Evolutionary conservation across 1,140 invertebrate species (phyloP).

Genomic region (Catajapyx aquilonaris): DNA sequence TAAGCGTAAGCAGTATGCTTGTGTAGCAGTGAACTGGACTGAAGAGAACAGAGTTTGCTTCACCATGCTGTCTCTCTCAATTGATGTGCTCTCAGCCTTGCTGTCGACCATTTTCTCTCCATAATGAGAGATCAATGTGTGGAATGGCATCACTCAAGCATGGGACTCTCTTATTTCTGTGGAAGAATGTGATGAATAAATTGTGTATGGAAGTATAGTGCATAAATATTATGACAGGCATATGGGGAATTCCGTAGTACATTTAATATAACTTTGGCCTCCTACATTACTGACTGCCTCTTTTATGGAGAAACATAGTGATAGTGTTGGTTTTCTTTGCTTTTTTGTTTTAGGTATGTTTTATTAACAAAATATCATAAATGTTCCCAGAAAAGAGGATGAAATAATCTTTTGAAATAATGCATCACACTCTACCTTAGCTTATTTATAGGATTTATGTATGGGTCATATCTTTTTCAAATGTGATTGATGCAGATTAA

Average conservation of each 20-base stretch:
- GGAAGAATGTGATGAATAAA: conserved; percentile 7
- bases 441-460: background rate
- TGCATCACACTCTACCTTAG: background rate
- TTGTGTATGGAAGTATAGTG: background rate
- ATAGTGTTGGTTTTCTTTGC: no score
- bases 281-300: no score
- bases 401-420: background rate
- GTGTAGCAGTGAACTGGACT: no score
- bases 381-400: no score
- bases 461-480: conserved; percentile 4
- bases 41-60: no score
- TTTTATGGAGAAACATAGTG: no score
- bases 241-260: background rate
- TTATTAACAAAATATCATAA: no score
- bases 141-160: conserved; percentile 22
- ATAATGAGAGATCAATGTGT: conserved; percentile 21
- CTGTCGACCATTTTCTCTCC: conserved; percentile 21
- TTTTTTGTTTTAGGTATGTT: no score
- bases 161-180: conserved; percentile 22
- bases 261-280: conserved; percentile 1
- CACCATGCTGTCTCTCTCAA: no score
- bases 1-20: no score
- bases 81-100: no score
- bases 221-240: conserved; percentile 4
- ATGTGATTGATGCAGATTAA: background rate